phyloP scores from a whole-genome alignment of 2,888 invertebrate genomes.

The Pasiphila rectangulata region DNA sequence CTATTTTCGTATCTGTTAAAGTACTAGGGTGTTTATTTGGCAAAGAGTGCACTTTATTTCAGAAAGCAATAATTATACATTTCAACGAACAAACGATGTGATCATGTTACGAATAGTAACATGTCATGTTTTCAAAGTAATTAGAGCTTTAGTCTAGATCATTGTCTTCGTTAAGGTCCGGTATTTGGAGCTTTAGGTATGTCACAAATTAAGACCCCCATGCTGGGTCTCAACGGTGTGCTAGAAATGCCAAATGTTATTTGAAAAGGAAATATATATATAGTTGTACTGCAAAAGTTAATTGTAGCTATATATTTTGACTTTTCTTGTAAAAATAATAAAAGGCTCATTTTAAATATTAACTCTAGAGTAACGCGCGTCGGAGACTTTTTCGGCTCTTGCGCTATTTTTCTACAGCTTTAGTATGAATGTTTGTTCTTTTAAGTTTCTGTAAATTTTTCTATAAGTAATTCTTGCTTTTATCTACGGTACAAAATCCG shows the following conservation, averaged over 20 bases:
- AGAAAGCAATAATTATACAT: too few relatives aligned
- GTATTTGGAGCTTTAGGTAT: background rate
- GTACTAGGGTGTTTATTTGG: too few relatives aligned
- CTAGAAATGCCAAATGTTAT: constrained; percentile 67
- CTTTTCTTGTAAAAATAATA: constrained; percentile 3
- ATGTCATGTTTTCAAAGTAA: background rate
- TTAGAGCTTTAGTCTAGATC: constrained; percentile 10
- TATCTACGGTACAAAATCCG: too few relatives aligned
- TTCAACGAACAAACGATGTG: too few relatives aligned
- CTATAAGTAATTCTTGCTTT: too few relatives aligned
- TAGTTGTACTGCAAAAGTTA: constrained; percentile 40
- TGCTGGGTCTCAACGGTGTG: constrained; percentile 50
- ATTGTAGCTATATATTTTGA: constrained; percentile 30
- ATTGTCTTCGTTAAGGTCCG: background rate
- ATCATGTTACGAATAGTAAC: too few relatives aligned
- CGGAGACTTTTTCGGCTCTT: background rate
- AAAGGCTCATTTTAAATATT: background rate
- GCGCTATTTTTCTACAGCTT: background rate
- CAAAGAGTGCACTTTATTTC: too few relatives aligned
- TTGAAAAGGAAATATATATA: constrained; percentile 37
- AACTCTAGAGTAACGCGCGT: background rate
- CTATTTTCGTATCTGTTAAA: too few relatives aligned
- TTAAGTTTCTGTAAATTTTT: too few relatives aligned
- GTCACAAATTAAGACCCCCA: constrained; percentile 27
- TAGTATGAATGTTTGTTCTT: too few relatives aligned